Conservation (phyloP, 2,888 invertebrate species). For the Linnaemya tessellans region DNA sequence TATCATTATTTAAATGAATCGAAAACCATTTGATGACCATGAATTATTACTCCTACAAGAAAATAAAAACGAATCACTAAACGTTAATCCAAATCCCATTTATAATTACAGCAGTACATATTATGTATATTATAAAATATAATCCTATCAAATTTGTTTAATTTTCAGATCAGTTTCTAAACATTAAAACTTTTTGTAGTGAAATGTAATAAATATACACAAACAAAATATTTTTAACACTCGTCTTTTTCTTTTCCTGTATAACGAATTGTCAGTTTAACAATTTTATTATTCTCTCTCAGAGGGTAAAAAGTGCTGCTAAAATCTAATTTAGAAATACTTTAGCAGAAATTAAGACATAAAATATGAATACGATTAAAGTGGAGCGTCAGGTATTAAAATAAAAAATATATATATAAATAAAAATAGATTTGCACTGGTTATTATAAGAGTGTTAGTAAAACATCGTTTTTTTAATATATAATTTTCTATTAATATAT, state of each 20-base stretch:
- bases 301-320: neutral
- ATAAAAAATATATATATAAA: too few relatives aligned
- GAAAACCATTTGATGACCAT: neutral
- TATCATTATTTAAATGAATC: neutral
- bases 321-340: too few relatives aligned
- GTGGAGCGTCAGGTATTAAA: too few relatives aligned
- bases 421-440: too few relatives aligned
- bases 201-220: slow-evolving; percentile 66
- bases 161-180: slow-evolving; percentile 26
- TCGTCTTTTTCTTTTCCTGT: slow-evolving; percentile 31
- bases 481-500: too few relatives aligned
- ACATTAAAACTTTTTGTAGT: slow-evolving; percentile 60
- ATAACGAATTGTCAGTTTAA: neutral
- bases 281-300: neutral
- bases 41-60: neutral
- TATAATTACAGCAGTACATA: neutral
- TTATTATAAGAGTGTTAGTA: too few relatives aligned
- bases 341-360: too few relatives aligned
- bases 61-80: neutral
- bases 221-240: slow-evolving; percentile 42
- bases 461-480: too few relatives aligned
- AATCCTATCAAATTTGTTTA: neutral
- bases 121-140: neutral
- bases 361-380: too few relatives aligned
- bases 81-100: neutral